phyloP scores from a whole-genome alignment of 2,113 vertebrate species.

The Glaucomys volans region DNA sequence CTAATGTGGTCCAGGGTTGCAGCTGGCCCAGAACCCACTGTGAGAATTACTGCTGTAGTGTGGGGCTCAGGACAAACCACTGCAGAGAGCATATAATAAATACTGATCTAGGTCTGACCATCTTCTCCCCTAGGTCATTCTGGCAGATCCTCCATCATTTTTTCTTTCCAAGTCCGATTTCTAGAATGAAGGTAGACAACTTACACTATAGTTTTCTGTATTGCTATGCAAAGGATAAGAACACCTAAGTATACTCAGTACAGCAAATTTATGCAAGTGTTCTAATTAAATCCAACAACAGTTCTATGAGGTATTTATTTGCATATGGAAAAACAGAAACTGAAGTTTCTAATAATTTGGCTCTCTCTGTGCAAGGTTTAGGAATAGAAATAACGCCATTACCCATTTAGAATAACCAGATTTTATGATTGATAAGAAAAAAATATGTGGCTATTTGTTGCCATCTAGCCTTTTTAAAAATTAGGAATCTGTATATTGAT shows the following conservation, averaged over 20 bases:
- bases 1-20: background rate
- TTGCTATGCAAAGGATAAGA: background rate
- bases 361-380: constrained; percentile 5
- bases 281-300: background rate
- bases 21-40: background rate
- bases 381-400: background rate
- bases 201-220: background rate
- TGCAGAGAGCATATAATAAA: background rate
- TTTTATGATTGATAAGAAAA: constrained; percentile 51
- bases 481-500: constrained; percentile 57
- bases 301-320: constrained; percentile 1
- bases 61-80: background rate
- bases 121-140: background rate
- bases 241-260: background rate
- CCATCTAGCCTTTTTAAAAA: constrained; percentile 26
- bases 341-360: constrained; percentile 5
- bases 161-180: background rate
- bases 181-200: background rate
- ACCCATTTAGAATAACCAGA: background rate
- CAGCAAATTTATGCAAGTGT: background rate
- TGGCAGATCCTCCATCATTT: background rate
- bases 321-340: background rate
- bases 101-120: fast-evolving
- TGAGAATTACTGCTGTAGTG: background rate
- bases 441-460: constrained; percentile 30